phyloP scores from a whole-genome alignment of 1,140 invertebrate species.

The Neelides sp. region DNA sequence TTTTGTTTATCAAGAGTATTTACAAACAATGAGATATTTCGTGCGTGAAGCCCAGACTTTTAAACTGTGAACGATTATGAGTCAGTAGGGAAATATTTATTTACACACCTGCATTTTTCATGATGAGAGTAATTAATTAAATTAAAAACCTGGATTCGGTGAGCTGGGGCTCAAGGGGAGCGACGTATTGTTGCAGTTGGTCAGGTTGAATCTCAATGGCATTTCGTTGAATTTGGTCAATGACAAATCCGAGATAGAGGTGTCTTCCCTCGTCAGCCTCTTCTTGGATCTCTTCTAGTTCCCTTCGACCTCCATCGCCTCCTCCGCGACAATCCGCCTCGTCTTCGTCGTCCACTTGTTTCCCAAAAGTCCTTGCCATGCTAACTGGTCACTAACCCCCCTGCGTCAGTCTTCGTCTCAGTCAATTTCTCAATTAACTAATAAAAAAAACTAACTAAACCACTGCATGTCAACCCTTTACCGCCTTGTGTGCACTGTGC shows the following conservation, averaged over 20 bases:
- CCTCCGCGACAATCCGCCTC: background rate
- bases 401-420: no score
- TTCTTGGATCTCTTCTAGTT: conserved; percentile 12
- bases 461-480: no score
- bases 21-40: no score
- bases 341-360: background rate
- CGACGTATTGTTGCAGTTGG: background rate
- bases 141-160: background rate
- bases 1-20: no score
- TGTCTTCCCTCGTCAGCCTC: conserved; percentile 24
- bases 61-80: background rate
- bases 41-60: no score
- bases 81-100: background rate
- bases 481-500: no score
- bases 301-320: background rate
- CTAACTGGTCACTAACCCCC: no score
- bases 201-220: conserved; percentile 5
- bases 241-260: conserved; percentile 22
- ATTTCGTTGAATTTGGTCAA: conserved; percentile 14
- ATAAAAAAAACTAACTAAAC: no score
- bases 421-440: no score
- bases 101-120: background rate
- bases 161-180: background rate
- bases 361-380: conserved; percentile 7
- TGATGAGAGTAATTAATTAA: background rate